These are phyloP conservation scores for Odocoileus hemionus DNA, from an alignment of 2,113 vertebrate species.

Conservation along the genomic window DNA sequence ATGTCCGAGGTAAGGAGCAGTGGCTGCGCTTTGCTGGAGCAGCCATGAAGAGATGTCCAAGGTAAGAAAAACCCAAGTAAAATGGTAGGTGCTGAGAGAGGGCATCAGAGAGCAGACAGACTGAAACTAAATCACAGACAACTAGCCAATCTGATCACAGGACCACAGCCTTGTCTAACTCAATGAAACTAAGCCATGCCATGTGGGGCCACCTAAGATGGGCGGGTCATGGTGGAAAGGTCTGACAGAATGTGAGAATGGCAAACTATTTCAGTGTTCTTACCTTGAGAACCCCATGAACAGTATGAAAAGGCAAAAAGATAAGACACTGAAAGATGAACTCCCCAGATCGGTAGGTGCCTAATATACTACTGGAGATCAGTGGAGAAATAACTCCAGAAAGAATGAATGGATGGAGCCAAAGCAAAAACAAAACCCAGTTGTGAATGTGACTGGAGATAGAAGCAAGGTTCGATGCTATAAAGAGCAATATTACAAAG, in stretches of 20 bases:
- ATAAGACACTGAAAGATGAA: neutral
- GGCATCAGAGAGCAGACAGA: neutral
- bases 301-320: neutral
- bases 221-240: neutral
- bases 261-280: neutral
- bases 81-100: neutral
- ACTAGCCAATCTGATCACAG: neutral
- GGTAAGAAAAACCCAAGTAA: neutral
- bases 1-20: neutral
- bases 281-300: neutral
- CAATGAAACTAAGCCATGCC: neutral
- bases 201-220: rapidly evolving
- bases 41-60: neutral
- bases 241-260: neutral
- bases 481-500: too few relatives aligned
- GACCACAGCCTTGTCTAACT: neutral
- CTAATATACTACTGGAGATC: neutral
- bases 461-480: neutral
- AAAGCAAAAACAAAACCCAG: neutral
- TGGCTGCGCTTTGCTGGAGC: neutral
- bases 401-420: neutral
- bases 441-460: neutral
- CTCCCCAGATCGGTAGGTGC: neutral
- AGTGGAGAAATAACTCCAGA: neutral
- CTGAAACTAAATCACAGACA: neutral